Base-by-base conservation (phyloP, 2,888 invertebrate genomes). In the Brachypalpus laphriformis region DNA sequence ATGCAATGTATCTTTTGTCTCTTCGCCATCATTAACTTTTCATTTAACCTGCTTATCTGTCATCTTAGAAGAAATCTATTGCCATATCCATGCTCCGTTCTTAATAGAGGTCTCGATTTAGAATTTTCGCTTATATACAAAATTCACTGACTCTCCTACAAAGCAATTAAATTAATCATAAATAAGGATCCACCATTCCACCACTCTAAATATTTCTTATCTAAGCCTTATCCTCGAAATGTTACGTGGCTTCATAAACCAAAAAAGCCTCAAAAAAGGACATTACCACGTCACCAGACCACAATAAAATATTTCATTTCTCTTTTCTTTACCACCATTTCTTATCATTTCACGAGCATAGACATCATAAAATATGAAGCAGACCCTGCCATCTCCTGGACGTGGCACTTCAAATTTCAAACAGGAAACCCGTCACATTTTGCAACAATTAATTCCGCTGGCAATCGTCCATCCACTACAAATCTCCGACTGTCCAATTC, bases 401-500 rank as follows among this genome's bases (percentile, higher is more conserved):
- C 5, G 9, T 49, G 22, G 9, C 9, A 40, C 7, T 25, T 40
- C 40, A 0, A 16, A 61, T 28, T 51, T 40, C 28, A 16, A 34
- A 61, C 28, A 25, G n/a, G 16, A 42, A 20, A 3, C 28, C 40
- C 54, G n/a, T 18, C 74, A 65, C 34, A 75, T 37, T 47, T 45
- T 7, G 25, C 9, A 31, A 31, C 75, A 61, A 57, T 75, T 47
- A 37, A 61, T 31, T 56, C 42, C 31, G 37, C 56, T 68, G 40
- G 34, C 42, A 70, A 31, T 31, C 14, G 28, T 37, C n/a, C 25
- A 25, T 25, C 9, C 45, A 16, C 14, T 49, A 14, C 37, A 56
- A 47, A 56, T 25, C 20, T 45, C 47, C 14, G 31, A 25, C 25
- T 57, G 45, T 57, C 65, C 28, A 14, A 37, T 45, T 9, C 49